A percentile compares a stretch with the other conserved stretches of the same genome.
Evolutionary conservation across 1,140 invertebrate species (phyloP).

Genomic region (Lordiphosa stackelbergi): DNA sequence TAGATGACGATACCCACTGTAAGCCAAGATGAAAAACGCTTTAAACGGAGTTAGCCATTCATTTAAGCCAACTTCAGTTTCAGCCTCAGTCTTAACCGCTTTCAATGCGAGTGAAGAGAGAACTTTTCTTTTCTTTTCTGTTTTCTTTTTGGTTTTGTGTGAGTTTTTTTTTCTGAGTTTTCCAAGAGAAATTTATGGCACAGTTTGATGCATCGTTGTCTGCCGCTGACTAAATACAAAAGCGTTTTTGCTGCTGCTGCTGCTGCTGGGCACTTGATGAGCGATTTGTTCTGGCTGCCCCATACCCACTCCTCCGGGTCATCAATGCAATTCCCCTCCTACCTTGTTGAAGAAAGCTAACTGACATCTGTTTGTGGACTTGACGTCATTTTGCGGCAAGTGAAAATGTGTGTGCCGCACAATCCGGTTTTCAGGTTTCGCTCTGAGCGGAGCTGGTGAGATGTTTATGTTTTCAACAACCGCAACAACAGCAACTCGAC

Average conservation of each 20-base stretch:
- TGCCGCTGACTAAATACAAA: slow-evolving; percentile 20
- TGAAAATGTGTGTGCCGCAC: slow-evolving; percentile 63
- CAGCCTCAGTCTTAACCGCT: slow-evolving; percentile 9
- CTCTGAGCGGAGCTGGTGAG: slow-evolving; percentile 45
- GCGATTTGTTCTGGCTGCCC: slow-evolving; percentile 40
- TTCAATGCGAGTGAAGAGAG: slow-evolving; percentile 29
- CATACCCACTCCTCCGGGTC: slow-evolving; percentile 2
- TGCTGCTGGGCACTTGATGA: slow-evolving; percentile 1
- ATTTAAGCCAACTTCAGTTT: slow-evolving; percentile 15
- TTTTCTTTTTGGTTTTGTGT: slow-evolving; percentile 10
- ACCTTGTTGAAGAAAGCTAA: slow-evolving; percentile 25
- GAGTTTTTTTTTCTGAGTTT: slow-evolving; percentile 40
- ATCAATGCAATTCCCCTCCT: background rate
- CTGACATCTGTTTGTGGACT: slow-evolving; percentile 33
- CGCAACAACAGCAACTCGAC: slow-evolving; percentile 7
- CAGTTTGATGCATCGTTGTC: slow-evolving; percentile 42
- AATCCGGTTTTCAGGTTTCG: slow-evolving; percentile 42
- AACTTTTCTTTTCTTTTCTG: slow-evolving; percentile 46
- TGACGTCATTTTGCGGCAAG: slow-evolving; percentile 72
- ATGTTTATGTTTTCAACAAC: slow-evolving; percentile 69
- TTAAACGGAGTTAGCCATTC: slow-evolving; percentile 8
- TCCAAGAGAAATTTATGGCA: slow-evolving; percentile 65
- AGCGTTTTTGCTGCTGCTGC: too few relatives aligned
- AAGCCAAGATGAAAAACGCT: background rate
- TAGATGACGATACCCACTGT: background rate